These are phyloP conservation scores for Chelonus formosanus DNA, from an alignment of 2,888 invertebrate genomes.

Conservation along the genomic window DNA sequence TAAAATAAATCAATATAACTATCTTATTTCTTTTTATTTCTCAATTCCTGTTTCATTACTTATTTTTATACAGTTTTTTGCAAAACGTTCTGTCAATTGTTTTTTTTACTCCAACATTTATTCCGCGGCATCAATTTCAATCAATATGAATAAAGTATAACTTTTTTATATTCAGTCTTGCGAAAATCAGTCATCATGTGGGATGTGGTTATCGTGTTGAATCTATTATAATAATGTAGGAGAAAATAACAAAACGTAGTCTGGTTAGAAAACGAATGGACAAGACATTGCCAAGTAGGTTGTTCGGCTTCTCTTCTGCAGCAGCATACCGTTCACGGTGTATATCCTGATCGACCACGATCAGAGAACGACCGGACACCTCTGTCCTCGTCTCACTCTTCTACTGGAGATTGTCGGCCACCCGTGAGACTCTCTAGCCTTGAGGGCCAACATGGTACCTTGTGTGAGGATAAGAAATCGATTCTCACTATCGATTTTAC, in stretches of 20 bases:
- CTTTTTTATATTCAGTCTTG: too few species aligned
- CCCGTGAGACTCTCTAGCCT: conserved; percentile 28
- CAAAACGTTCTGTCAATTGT: too few species aligned
- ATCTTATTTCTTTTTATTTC: too few species aligned
- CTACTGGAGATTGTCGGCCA: conserved; percentile 20
- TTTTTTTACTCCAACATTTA: too few species aligned
- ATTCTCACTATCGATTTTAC: conserved; percentile 25
- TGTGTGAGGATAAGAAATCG: conserved; percentile 24
- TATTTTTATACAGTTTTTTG: too few species aligned
- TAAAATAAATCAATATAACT: too few species aligned
- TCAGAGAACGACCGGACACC: conserved; percentile 37
- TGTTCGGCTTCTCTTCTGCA: conserved; percentile 45
- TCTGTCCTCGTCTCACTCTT: conserved; percentile 5
- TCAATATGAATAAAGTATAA: too few species aligned
- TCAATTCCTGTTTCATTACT: too few species aligned
- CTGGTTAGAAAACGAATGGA: conserved; percentile 50
- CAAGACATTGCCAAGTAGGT: conserved; percentile 41
- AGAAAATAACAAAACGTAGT: conserved; percentile 13
- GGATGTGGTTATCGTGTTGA: too few species aligned
- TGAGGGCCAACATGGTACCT: conserved; percentile 15
- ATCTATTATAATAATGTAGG: neutral
- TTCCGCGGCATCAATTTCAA: too few species aligned
- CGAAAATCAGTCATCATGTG: too few species aligned
- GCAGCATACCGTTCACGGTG: conserved; percentile 12
- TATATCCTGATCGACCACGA: conserved; percentile 41